Evolutionary conservation across 1,140 invertebrate genomes (phyloP), one percentile per base, ranked within the genome.

Genomic region (Aphaenogaster rudis): DNA sequence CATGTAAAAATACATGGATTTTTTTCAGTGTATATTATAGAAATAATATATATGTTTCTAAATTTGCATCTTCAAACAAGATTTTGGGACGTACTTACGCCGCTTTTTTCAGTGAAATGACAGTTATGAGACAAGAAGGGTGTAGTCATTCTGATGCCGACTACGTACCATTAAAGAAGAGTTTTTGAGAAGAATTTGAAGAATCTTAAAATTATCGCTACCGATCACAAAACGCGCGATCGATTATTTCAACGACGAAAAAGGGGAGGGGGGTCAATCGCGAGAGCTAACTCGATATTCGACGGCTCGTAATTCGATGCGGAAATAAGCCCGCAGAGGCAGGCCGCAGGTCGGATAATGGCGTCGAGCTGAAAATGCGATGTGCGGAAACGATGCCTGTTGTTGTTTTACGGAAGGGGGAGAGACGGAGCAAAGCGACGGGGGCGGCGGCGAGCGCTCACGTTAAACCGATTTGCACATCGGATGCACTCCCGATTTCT

Each of bases 401-500:
- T 91, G 91, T 91, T 91, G 86, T 91, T 91, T 91, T 91, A 91
- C 33, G 86, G 80, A 76, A 74, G 63, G 48, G 52, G 71, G 42
- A 39, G 39, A 28, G 48, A 42, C 42, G 42, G 52, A n/a, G 52
- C 66, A 17, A 15, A 52, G 80, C 67, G 52, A 59, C 15, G 48
- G 45, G 63, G 69, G 72, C 63, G 74, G 48, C 45, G 39, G 33
- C 54, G 79, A 57, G 45, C 36, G 74, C 82, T 82, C 85, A 84
- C 89, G 89, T 89, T 92, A 92, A 92, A 92, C 91, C 89, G 91
- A 92, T 92, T 92, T 92, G 91, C 91, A 92, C 91, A 91, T 92
- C 86, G 91, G 91, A 92, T 92, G 91, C 91, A 92, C 91, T 92
- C 91, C 67, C 91, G 86, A 91, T 92, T 92, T 88, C 88, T 91